Evolutionary conservation across 2,888 invertebrate species (phyloP), one percentile per base, ranked within the genome.

Genomic region (Ornithoptera priamus): DNA sequence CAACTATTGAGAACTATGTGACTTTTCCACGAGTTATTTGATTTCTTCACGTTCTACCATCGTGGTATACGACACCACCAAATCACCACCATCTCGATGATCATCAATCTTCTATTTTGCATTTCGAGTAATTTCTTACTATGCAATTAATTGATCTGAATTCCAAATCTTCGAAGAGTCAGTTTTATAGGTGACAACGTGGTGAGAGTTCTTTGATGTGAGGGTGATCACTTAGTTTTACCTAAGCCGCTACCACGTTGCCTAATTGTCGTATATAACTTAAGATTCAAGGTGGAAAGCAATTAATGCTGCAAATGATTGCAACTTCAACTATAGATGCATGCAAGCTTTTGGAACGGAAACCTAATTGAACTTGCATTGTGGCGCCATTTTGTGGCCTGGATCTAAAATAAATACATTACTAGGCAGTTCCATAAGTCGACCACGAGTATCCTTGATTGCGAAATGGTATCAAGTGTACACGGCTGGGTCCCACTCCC

Each of bases 401-500:
- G 69, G 69, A 64, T 70, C 72, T 72, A 74, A 76, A 73, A 75
- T 76, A 75, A 74, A 78, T 77, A 78, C 72, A 76, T 77, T 76
- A 75, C 68, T 70, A 68, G 53, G 57, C 46, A 62, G 56, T 67
- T 24, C 66, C 57, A 72, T 74, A 74, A 72, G 73, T 73, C 74
- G 75, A 74, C 72, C 72, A 73, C 73, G 73, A 73, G 78, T 84
- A 83, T 85, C 84, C 83, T 82, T 82, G 77, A 82, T 92, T 91
- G 85, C 86, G 90, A 87, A 90, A 81, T 39, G 86, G 86, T 89
- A 87, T 87, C 89, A 88, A 82, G 81, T 85, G 80, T 76, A 68
- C 42, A 53, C 68, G 69, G 65, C 67, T 65, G 69, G 62, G 69
- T 66, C 30, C 78, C 78, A 75, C 76, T 77, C 76, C 74, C 74